phyloP scores from a whole-genome alignment of 2,888 invertebrate species.

The Sphaerophoria taeniata region DNA sequence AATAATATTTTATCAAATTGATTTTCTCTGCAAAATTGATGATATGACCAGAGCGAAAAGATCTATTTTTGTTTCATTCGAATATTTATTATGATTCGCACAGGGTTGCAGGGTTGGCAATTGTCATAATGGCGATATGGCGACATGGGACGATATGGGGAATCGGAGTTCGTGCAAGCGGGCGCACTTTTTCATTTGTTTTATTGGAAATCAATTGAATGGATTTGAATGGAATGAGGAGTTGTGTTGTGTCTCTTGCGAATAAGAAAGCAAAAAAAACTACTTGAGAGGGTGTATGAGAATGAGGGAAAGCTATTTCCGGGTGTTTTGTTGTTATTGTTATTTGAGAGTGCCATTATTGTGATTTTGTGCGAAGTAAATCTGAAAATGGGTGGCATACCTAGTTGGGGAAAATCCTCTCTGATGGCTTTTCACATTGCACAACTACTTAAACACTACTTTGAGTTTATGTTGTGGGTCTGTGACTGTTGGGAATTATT shows the following conservation, averaged over 20 bases:
- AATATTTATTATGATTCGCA: background rate
- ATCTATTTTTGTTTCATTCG: background rate
- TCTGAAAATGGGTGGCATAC: conserved; percentile 15
- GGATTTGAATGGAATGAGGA: conserved; percentile 61
- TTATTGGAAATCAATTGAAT: conserved; percentile 72
- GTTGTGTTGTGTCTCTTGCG: conserved; percentile 19
- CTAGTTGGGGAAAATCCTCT: conserved; percentile 54
- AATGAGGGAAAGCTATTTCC: conserved; percentile 39
- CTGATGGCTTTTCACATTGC: conserved; percentile 30
- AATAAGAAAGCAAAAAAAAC: background rate
- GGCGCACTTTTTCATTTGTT: conserved; percentile 34
- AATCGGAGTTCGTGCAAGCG: conserved; percentile 31
- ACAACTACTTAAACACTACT: conserved; percentile 8
- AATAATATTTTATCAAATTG: conserved; percentile 8
- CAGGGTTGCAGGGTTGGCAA: too few species aligned
- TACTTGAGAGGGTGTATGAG: conserved; percentile 37
- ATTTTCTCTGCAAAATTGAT: conserved; percentile 7
- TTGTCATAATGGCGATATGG: background rate
- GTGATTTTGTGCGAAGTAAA: conserved; percentile 41
- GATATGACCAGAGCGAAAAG: conserved; percentile 1
- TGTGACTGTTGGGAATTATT: conserved; percentile 31
- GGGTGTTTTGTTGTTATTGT: conserved; percentile 35
- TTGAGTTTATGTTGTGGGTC: background rate
- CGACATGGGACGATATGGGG: background rate
- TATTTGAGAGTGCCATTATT: conserved; percentile 30